These are phyloP conservation scores for Artemia franciscana DNA, from an alignment of 1,140 invertebrate genomes.

Conservation along the genomic window DNA sequence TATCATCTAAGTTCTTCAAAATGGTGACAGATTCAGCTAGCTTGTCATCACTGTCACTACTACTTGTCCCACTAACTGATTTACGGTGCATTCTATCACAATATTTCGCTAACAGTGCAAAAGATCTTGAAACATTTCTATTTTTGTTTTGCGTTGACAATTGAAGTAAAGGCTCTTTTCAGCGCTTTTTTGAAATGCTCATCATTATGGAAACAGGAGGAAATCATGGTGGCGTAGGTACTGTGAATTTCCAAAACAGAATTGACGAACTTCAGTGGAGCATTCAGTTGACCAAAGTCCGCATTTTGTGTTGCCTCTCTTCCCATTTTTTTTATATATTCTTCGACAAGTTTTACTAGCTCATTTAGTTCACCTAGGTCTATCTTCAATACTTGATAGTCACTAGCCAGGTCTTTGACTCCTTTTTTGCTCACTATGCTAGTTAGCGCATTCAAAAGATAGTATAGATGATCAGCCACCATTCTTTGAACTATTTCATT, in stretches of 20 bases:
- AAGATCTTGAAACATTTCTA: constrained; percentile 45
- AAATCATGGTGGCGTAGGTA: constrained; percentile 65
- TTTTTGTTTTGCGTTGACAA: constrained; percentile 62
- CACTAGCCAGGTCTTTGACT: constrained; percentile 57
- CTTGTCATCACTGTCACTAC: constrained; percentile 67
- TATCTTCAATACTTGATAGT: constrained; percentile 62
- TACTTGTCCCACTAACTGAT: constrained; percentile 58
- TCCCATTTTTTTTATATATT: constrained; percentile 59
- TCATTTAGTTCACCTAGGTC: constrained; percentile 46
- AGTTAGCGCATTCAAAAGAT: constrained; percentile 63
- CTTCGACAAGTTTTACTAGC: constrained; percentile 59
- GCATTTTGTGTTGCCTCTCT: constrained; percentile 37
- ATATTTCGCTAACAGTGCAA: constrained; percentile 75
- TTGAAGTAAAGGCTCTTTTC: constrained; percentile 70
- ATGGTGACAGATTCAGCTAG: constrained; percentile 70
- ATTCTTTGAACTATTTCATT: constrained; percentile 55
- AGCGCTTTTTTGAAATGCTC: constrained; percentile 79
- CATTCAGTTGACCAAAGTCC: constrained; percentile 36
- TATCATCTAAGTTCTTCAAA: constrained; percentile 98
- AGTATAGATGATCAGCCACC: constrained; percentile 61
- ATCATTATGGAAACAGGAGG: constrained; percentile 65
- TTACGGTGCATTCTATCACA: constrained; percentile 89
- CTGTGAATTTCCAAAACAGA: constrained; percentile 69
- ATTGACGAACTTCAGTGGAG: constrained; percentile 74
- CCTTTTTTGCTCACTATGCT: constrained; percentile 58